Evolutionary conservation across 2,113 vertebrate species (phyloP).

Genomic region (Dipodomys ordii): DNA sequence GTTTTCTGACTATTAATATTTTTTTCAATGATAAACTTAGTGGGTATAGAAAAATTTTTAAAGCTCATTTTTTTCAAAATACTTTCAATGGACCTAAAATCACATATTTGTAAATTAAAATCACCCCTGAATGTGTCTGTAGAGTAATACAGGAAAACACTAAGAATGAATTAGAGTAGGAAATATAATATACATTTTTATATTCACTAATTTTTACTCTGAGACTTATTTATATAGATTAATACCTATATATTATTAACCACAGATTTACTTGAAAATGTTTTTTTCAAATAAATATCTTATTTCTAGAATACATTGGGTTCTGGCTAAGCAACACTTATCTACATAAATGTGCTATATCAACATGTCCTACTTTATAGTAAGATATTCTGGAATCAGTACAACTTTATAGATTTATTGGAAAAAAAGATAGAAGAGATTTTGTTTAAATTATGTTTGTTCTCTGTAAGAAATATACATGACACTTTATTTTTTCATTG

Average conservation of each 20-base stretch:
- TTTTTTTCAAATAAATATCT: too few species aligned
- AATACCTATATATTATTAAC: neutral
- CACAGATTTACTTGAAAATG: neutral
- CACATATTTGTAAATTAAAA: neutral
- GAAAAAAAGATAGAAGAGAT: neutral
- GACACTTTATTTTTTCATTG: neutral
- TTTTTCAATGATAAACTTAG: neutral
- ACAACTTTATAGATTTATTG: constrained; percentile 2
- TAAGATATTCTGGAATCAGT: neutral
- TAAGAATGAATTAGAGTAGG: neutral
- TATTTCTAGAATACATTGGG: too few species aligned
- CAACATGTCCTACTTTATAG: neutral
- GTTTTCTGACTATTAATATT: neutral
- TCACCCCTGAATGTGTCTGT: neutral
- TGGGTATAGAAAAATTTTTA: neutral
- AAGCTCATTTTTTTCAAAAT: neutral
- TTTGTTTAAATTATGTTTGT: neutral
- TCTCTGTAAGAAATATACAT: neutral
- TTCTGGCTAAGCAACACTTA: neutral
- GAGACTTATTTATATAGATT: neutral
- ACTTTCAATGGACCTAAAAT: neutral
- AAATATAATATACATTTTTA: neutral
- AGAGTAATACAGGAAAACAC: neutral
- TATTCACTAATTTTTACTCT: neutral
- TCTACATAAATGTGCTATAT: neutral